phyloP scores from a whole-genome alignment of 2,113 vertebrate genomes.

The Percopsis transmontana region DNA sequence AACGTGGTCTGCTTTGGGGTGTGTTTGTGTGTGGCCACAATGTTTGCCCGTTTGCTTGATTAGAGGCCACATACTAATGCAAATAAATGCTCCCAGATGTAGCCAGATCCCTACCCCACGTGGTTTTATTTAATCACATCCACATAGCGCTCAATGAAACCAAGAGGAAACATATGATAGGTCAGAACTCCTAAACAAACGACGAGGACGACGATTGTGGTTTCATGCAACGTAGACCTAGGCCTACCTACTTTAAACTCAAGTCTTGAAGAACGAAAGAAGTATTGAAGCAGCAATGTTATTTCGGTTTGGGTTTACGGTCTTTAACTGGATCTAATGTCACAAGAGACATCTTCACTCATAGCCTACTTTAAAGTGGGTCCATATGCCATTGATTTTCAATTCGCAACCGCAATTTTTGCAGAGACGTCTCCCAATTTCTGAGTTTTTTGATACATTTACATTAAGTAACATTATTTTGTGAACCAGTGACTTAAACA shows the following conservation, averaged over 20 bases:
- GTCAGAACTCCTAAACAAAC: slow-evolving; percentile 20
- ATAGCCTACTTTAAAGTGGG: neutral
- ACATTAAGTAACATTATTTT: slow-evolving; percentile 12
- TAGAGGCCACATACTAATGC: slow-evolving; percentile 56
- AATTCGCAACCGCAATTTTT: neutral
- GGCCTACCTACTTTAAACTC: slow-evolving; percentile 8
- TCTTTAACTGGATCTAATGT: neutral
- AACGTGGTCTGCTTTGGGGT: neutral
- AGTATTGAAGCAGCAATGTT: neutral
- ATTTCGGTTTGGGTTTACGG: neutral
- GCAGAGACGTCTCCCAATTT: neutral
- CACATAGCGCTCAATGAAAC: neutral
- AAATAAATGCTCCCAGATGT: slow-evolving; percentile 73
- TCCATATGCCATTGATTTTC: too few species aligned
- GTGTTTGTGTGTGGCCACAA: slow-evolving; percentile 52
- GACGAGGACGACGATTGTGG: neutral
- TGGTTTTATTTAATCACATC: slow-evolving; percentile 48
- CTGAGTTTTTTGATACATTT: neutral
- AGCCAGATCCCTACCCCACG: slow-evolving; percentile 26
- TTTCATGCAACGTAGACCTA: neutral
- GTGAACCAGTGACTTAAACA: slow-evolving; percentile 4
- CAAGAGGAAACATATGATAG: slow-evolving; percentile 18
- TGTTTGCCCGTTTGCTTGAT: slow-evolving; percentile 57
- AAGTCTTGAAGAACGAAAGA: too few species aligned
- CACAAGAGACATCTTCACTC: neutral